A percentile compares a stretch with the other conserved stretches of the same genome.
Conservation (phyloP, 2,888 invertebrate species). For the Gastracanthus pulcherrimus region DNA sequence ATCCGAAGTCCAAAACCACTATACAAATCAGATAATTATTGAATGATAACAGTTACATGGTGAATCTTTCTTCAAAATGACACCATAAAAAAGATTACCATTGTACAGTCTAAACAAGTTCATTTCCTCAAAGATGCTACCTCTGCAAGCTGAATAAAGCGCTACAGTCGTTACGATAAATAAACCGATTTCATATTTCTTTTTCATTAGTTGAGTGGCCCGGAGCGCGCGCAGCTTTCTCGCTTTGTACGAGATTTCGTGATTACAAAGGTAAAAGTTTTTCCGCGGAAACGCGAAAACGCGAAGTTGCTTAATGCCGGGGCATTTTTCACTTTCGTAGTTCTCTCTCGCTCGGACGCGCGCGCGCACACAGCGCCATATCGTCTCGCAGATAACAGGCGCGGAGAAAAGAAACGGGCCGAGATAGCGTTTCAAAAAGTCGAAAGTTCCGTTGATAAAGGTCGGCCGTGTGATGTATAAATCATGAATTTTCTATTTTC, state of each 20-base stretch:
- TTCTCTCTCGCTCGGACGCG: too few relatives aligned
- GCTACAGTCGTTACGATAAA: not conserved
- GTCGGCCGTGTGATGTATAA: conserved; percentile 14
- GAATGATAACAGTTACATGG: too few relatives aligned
- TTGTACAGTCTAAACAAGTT: too few relatives aligned
- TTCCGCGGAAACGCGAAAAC: not conserved
- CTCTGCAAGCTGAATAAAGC: not conserved
- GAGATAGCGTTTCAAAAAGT: conserved; percentile 31
- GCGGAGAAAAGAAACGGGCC: not conserved
- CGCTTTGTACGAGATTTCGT: conserved; percentile 3
- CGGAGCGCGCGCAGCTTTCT: too few relatives aligned
- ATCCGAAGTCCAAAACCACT: too few relatives aligned
- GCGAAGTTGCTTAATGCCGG: conserved; percentile 39
- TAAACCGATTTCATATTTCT: conserved; percentile 16
- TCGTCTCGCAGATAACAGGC: conserved; percentile 17
- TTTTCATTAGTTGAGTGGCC: conserved; percentile 24
- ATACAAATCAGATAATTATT: too few relatives aligned
- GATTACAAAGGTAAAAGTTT: conserved; percentile 36
- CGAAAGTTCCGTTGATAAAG: conserved; percentile 39
- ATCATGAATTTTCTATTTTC: conserved; percentile 47
- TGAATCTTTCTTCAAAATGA: too few relatives aligned
- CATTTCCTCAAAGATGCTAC: too few relatives aligned
- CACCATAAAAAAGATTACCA: too few relatives aligned
- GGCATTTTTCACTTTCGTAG: conserved; percentile 50
- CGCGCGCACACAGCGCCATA: not conserved